phyloP scores from a whole-genome alignment of 2,113 vertebrate species.

The Sylvilagus bachmani region DNA sequence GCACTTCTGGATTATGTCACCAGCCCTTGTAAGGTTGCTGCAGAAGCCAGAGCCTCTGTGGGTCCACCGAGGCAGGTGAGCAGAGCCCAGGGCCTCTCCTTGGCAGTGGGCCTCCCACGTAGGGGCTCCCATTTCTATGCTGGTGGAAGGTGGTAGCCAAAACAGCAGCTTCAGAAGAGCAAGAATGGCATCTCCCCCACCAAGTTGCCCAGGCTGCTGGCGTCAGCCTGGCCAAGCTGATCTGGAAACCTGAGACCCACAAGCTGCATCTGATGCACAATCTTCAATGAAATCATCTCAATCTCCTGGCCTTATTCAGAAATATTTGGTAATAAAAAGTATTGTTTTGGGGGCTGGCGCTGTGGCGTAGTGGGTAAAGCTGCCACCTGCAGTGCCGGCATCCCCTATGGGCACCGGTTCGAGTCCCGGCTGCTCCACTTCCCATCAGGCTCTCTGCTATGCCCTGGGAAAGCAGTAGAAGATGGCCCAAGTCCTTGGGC shows the following conservation, averaged over 20 bases:
- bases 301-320: conserved; percentile 4
- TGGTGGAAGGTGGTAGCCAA: not conserved
- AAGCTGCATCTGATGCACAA: not conserved
- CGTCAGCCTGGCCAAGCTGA: not conserved
- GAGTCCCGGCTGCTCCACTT: too few relatives aligned
- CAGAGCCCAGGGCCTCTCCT: not conserved
- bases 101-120: not conserved
- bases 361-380: too few relatives aligned
- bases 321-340: conserved; percentile 25
- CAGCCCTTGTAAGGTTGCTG: not conserved
- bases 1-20: not conserved
- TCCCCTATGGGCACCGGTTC: too few relatives aligned
- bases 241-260: not conserved
- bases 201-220: not conserved
- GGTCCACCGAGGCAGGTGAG: not conserved
- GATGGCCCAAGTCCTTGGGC: too few relatives aligned
- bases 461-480: too few relatives aligned
- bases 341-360: too few relatives aligned
- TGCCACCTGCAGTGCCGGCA: too few relatives aligned
- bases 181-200: not conserved
- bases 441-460: too few relatives aligned
- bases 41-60: not conserved
- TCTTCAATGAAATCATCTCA: not conserved
- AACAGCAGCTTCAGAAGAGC: not conserved
- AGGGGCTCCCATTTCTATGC: not conserved